Percentiles rank a stretch among this genome's conserved stretches.
These are phyloP conservation scores for Dendroctonus valens DNA, from an alignment of 1,140 invertebrate species.

Conservation along the genomic window DNA sequence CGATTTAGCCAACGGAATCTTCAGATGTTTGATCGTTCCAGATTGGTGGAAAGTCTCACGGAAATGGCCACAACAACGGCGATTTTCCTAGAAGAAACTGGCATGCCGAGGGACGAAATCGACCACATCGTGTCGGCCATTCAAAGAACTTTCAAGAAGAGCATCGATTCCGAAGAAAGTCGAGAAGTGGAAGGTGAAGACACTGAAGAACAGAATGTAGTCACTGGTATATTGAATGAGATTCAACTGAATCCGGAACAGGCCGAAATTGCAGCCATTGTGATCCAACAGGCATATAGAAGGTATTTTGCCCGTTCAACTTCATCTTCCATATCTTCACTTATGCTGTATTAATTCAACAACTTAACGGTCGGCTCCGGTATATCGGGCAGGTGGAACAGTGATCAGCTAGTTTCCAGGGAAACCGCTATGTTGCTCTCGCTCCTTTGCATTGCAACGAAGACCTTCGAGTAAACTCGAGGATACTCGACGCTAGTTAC, in stretches of 20 bases:
- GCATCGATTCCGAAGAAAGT: conserved; percentile 30
- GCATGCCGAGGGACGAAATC: conserved; percentile 51
- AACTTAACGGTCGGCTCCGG: too few relatives aligned
- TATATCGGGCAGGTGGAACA: too few relatives aligned
- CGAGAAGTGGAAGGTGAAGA: conserved; percentile 20
- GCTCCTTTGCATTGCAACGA: too few relatives aligned
- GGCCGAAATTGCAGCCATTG: conserved; percentile 49
- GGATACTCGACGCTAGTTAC: too few relatives aligned
- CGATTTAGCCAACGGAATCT: too few relatives aligned
- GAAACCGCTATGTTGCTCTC: too few relatives aligned
- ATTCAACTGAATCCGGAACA: conserved; percentile 39
- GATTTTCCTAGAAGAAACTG: conserved; percentile 49
- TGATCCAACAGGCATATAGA: conserved; percentile 41
- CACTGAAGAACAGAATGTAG: conserved; percentile 33
- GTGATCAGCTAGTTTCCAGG: too few relatives aligned
- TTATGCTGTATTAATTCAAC: too few relatives aligned
- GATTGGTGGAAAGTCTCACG: conserved; percentile 52
- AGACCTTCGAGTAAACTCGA: too few relatives aligned
- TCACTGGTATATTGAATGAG: conserved; percentile 35
- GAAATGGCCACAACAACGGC: conserved; percentile 50
- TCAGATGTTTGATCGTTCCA: conserved; percentile 11
- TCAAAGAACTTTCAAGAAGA: conserved; percentile 50
- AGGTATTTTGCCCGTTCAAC: conserved; percentile 2
- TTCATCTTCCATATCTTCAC: too few relatives aligned
- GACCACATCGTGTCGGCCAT: conserved; percentile 50